phyloP scores from a whole-genome alignment of 2,113 vertebrate species.

The Lepisosteus oculatus region DNA sequence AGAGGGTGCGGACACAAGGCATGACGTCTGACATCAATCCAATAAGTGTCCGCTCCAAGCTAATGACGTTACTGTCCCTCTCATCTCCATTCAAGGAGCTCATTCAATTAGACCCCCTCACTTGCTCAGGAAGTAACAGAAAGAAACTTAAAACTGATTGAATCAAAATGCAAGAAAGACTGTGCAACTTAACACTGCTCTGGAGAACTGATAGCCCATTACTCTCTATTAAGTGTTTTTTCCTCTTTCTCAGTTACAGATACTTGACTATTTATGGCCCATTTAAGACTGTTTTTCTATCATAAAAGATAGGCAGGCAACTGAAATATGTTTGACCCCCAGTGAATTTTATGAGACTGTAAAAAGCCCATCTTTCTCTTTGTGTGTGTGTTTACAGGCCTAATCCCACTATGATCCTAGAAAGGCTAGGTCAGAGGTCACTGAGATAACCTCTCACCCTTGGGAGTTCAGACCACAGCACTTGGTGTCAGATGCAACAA shows the following conservation, averaged over 20 bases:
- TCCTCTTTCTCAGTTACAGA: constrained; percentile 16
- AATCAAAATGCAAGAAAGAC: too few relatives aligned
- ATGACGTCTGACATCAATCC: too few relatives aligned
- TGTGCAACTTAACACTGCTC: too few relatives aligned
- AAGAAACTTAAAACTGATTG: too few relatives aligned
- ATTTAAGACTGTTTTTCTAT: constrained; percentile 43
- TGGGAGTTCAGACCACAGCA: constrained; percentile 17
- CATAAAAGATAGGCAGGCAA: constrained; percentile 54
- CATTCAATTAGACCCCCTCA: too few relatives aligned
- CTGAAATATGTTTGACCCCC: constrained; percentile 50
- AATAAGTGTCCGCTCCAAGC: too few relatives aligned
- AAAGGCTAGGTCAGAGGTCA: constrained; percentile 60
- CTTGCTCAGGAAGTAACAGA: too few relatives aligned
- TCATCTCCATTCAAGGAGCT: too few relatives aligned
- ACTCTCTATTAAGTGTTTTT: constrained; percentile 41
- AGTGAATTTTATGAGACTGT: constrained; percentile 59
- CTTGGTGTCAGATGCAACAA: background rate
- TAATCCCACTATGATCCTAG: constrained; percentile 40
- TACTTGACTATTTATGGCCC: constrained; percentile 46
- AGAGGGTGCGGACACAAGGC: too few relatives aligned
- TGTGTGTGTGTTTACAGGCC: constrained; percentile 56
- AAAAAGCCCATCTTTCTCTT: constrained; percentile 43
- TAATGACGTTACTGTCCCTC: too few relatives aligned
- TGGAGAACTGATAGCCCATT: constrained; percentile 32
- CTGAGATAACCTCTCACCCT: constrained; percentile 25